Evolutionary conservation across 2,888 invertebrate genomes (phyloP).

Genomic region (Pseudococcus longispinus): DNA sequence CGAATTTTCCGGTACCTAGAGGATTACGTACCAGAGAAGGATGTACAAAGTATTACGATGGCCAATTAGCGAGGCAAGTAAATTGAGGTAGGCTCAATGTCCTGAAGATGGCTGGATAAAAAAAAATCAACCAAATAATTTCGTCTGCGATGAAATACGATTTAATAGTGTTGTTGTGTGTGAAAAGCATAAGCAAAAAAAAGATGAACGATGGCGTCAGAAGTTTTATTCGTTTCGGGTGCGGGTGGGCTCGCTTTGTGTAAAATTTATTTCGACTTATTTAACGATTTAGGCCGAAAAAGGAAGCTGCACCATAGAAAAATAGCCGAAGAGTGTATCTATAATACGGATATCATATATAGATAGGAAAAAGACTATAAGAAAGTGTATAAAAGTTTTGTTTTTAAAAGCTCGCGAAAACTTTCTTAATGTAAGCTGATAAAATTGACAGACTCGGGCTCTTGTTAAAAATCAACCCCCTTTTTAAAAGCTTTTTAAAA

Average conservation of each 20-base stretch:
- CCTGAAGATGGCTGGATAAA: background rate
- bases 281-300: slow-evolving; percentile 42
- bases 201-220: background rate
- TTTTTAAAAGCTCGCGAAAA: slow-evolving; percentile 45
- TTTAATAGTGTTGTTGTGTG: background rate
- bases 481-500: slow-evolving; percentile 55
- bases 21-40: background rate
- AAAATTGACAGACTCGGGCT: slow-evolving; percentile 52
- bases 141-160: background rate
- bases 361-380: background rate
- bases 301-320: background rate
- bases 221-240: background rate
- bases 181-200: background rate
- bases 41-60: background rate
- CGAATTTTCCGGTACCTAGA: slow-evolving; percentile 28
- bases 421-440: slow-evolving; percentile 55
- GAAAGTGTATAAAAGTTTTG: slow-evolving; percentile 26
- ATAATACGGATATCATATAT: background rate
- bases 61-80: slow-evolving; percentile 17
- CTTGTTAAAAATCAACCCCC: slow-evolving; percentile 37
- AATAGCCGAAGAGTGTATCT: background rate
- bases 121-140: background rate
- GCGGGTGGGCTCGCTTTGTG: background rate
- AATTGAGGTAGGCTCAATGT: too few relatives aligned
- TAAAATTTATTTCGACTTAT: slow-evolving; percentile 36